Percentiles rank a stretch among this genome's conserved stretches.
Conservation (phyloP, 2,888 invertebrate species). For the Tyria jacobaeae region DNA sequence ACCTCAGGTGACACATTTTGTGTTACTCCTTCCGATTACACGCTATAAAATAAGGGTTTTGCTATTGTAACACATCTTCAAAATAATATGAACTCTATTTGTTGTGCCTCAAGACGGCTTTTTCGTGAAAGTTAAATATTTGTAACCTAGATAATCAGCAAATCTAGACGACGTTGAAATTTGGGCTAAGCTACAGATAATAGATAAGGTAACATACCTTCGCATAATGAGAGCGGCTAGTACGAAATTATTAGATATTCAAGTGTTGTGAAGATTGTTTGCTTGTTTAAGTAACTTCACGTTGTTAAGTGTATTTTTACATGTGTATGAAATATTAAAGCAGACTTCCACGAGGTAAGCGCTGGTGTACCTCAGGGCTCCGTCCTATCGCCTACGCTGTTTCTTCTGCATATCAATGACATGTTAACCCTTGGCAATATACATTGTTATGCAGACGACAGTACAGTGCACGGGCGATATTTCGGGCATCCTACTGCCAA, state of each 20-base stretch:
- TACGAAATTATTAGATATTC: constrained; percentile 25
- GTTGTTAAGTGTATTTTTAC: neutral
- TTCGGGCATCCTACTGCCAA: too few species aligned
- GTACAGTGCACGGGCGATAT: too few species aligned
- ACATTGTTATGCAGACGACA: too few species aligned
- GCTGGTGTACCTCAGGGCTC: too few species aligned
- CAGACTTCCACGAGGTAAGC: too few species aligned
- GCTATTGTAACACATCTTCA: constrained; percentile 8
- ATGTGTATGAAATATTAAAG: neutral
- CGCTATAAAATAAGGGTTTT: constrained; percentile 46
- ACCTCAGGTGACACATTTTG: constrained; percentile 32
- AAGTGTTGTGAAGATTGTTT: neutral
- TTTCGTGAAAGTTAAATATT: constrained; percentile 7
- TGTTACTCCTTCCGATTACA: constrained; percentile 38
- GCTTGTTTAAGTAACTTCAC: neutral
- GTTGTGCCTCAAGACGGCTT: constrained; percentile 14
- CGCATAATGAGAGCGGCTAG: constrained; percentile 30
- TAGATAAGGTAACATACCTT: constrained; percentile 38
- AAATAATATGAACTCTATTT: constrained; percentile 20
- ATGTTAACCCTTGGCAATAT: too few species aligned
- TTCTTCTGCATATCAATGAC: too few species aligned
- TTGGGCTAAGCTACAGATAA: constrained; percentile 43
- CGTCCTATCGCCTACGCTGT: too few species aligned
- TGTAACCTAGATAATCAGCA: constrained; percentile 32
- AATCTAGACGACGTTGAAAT: constrained; percentile 38